A percentile compares a stretch with the other conserved stretches of the same genome.
These are phyloP conservation scores for Peromyscus aztecus DNA, from an alignment of 2,797 vertebrate species.

Conservation along the genomic window DNA sequence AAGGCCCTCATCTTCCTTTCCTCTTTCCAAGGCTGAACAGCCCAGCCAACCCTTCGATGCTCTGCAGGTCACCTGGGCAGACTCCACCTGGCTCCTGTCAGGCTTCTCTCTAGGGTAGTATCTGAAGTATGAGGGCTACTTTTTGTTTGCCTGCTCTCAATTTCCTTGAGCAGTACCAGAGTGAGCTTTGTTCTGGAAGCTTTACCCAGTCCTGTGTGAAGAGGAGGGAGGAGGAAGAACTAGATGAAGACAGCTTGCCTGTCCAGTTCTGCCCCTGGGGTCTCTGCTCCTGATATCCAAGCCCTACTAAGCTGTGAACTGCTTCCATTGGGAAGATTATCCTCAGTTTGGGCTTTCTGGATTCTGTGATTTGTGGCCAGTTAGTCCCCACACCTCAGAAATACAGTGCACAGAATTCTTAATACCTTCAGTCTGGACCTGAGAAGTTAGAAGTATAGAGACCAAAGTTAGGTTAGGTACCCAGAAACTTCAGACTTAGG, in stretches of 20 bases:
- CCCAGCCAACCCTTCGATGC: background rate
- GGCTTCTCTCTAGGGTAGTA: background rate
- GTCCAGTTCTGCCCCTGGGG: too few species aligned
- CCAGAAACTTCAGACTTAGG: background rate
- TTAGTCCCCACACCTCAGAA: background rate
- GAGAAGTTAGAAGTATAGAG: slow-evolving; percentile 1
- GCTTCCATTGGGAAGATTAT: background rate
- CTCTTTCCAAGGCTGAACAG: background rate
- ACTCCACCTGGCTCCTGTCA: background rate
- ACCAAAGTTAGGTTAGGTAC: slow-evolving; percentile 20
- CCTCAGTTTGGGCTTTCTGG: background rate
- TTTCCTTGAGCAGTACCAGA: background rate
- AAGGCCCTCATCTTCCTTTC: background rate
- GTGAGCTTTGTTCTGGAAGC: background rate
- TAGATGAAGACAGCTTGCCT: background rate
- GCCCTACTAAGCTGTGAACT: background rate
- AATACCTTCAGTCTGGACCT: background rate
- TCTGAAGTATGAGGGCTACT: background rate
- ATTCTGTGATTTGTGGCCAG: background rate
- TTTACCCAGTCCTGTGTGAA: background rate
- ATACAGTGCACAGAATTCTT: background rate
- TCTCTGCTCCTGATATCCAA: background rate
- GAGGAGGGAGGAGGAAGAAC: background rate
- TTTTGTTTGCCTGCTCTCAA: background rate
- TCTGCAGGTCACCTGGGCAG: background rate